Base-by-base conservation (phyloP, 2,113 vertebrate species). In the Seriola dumerili region DNA sequence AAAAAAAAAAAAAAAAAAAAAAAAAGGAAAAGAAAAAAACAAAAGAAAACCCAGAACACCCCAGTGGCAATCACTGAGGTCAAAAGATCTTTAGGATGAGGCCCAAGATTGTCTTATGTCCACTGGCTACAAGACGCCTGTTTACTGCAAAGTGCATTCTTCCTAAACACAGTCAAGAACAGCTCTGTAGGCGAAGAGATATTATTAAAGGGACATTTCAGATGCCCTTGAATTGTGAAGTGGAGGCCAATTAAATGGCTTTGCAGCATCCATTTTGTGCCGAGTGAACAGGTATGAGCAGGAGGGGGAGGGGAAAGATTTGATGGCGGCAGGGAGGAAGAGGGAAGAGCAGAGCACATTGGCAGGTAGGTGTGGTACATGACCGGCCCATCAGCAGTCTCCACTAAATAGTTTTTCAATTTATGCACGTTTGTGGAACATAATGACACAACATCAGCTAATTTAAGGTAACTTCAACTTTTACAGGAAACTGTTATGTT, bases 221-320 rank as follows among this genome's bases (percentile, higher is more conserved):
- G 82, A 90, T 88, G 88, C 88, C 90, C 90, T 87, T 87, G 87
- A 80, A 92, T 88, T 79, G 78, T 81, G 76, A 88, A 85, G 88
- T 71, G 77, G 83, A 89, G 84, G 89, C 88, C 88, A 92, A 92
- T 92, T 90, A 92, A 93, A 91, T 86, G 76, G 88, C 87, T 92
- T 91, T 87, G 84, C 86, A 87, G 88, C 84, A 87, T 91, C 86
- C 82, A 91, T 92, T 92, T 92, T 92, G 89, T 91, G 85, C 84
- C 80, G 78, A 88, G 89, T 80, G 87, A 91, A 93, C 89, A 94
- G 88, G 86, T 93, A 92, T 81, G 83, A 90, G 74, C 21, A 46
- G 25, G 63, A 83, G 79, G 58, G 63, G 74, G 61, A n/a, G 38
- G 81, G 79, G 68, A 40, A 8, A 36, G 42, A 80, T 76, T 85